Conservation (phyloP, 2,797 vertebrate species). For the Trachops cirrhosus region DNA sequence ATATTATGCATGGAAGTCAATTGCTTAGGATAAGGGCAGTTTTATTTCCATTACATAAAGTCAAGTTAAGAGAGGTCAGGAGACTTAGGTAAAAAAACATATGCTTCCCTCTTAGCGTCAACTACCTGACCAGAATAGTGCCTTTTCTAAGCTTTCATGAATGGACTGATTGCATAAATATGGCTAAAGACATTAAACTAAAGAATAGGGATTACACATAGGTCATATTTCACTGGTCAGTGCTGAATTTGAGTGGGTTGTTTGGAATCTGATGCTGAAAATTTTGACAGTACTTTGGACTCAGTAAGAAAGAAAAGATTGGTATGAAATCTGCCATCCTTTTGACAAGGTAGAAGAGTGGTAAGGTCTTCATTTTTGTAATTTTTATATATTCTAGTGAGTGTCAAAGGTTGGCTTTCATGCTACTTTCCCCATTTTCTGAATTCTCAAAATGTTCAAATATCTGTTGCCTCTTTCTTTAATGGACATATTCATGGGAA, state of each 20-base stretch:
- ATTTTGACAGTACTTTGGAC: neutral
- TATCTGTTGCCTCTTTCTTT: neutral
- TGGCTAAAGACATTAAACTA: neutral
- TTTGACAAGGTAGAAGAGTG: neutral
- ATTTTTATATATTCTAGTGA: neutral
- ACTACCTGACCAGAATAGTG: neutral
- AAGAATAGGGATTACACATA: neutral
- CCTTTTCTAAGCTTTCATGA: constrained; percentile 52
- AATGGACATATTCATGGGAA: neutral
- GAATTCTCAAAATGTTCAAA: neutral
- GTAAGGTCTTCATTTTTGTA: neutral
- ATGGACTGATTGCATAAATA: neutral
- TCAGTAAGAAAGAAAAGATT: neutral
- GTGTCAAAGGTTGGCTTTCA: neutral
- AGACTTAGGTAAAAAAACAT: constrained; percentile 70
- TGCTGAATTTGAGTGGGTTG: neutral
- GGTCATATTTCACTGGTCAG: neutral
- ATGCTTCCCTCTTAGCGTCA: neutral
- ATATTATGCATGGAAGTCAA: constrained; percentile 68
- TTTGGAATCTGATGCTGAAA: neutral
- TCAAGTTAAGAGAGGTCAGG: constrained; percentile 70
- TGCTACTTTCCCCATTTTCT: neutral
- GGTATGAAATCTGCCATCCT: neutral
- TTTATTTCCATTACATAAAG: constrained; percentile 66
- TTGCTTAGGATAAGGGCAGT: constrained; percentile 68